phyloP scores from a whole-genome alignment of 2,888 invertebrate species.

The Globia sparganii region DNA sequence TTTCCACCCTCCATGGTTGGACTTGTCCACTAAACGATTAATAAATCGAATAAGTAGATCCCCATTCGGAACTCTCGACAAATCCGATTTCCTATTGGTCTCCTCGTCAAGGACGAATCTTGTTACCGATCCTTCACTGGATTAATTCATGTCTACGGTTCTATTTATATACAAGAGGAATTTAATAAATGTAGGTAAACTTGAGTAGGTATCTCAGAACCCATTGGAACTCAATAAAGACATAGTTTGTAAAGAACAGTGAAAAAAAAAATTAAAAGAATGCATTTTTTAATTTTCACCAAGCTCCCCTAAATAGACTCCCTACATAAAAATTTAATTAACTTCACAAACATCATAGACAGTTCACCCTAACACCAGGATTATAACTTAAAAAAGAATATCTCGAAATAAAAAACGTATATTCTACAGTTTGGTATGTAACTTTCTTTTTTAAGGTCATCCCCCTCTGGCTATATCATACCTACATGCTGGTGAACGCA shows the following conservation, averaged over 20 bases:
- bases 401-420: conserved; percentile 17
- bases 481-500: not conserved
- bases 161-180: not conserved
- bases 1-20: conserved; percentile 30
- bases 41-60: conserved; percentile 59
- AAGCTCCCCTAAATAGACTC: conserved; percentile 41
- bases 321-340: conserved; percentile 37
- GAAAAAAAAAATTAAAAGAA: conserved; percentile 10
- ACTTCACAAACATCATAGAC: conserved; percentile 46
- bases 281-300: conserved; percentile 24
- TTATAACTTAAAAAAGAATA: not conserved
- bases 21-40: conserved; percentile 53
- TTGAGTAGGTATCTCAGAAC: too few relatives aligned
- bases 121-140: conserved; percentile 3
- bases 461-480: not conserved
- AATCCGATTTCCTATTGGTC: conserved; percentile 53
- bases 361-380: conserved; percentile 14
- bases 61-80: conserved; percentile 47
- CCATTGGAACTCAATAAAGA: not conserved
- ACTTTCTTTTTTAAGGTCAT: conserved; percentile 13
- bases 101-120: conserved; percentile 23
- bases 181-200: not conserved
- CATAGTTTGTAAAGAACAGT: not conserved
- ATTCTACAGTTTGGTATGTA: not conserved
- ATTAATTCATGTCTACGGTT: conserved; percentile 28